A percentile compares a stretch with the other conserved stretches of the same genome.
phyloP scores from a whole-genome alignment of 2,888 invertebrate genomes.

The Cyclophora albipunctata region DNA sequence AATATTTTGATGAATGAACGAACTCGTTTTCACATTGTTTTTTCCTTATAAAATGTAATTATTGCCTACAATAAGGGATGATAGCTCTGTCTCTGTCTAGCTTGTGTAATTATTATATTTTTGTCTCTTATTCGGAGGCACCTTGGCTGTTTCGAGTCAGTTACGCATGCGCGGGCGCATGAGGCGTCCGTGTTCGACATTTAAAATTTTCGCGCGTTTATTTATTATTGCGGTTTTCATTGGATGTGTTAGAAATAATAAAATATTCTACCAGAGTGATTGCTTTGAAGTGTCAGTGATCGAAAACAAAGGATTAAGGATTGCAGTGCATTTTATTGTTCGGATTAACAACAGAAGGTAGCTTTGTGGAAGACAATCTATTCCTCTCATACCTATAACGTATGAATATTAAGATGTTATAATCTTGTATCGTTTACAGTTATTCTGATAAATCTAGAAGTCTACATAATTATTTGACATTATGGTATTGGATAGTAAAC shows the following conservation, averaged over 20 bases:
- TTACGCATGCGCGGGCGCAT: slow-evolving; percentile 59
- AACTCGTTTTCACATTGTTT: slow-evolving; percentile 41
- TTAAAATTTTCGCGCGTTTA: slow-evolving; percentile 45
- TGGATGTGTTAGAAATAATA: slow-evolving; percentile 17
- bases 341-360: slow-evolving; percentile 13
- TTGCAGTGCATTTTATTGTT: slow-evolving; percentile 37
- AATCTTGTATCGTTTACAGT: no score
- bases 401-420: no score
- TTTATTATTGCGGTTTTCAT: slow-evolving; percentile 22
- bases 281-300: slow-evolving; percentile 35
- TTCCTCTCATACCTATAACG: no score
- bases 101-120: slow-evolving; percentile 19
- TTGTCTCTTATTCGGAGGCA: slow-evolving; percentile 34
- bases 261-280: neutral
- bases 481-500: no score
- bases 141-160: slow-evolving; percentile 46
- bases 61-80: slow-evolving; percentile 36
- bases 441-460: no score
- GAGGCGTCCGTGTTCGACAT: slow-evolving; percentile 47
- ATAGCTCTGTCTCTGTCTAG: slow-evolving; percentile 34
- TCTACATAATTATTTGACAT: no score
- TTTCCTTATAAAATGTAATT: slow-evolving; percentile 31
- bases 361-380: slow-evolving; percentile 12
- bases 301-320: slow-evolving; percentile 30
- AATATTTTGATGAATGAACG: slow-evolving; percentile 8